Base-by-base conservation (phyloP, 2,113 vertebrate species). In the Aleadryas rufinucha region DNA sequence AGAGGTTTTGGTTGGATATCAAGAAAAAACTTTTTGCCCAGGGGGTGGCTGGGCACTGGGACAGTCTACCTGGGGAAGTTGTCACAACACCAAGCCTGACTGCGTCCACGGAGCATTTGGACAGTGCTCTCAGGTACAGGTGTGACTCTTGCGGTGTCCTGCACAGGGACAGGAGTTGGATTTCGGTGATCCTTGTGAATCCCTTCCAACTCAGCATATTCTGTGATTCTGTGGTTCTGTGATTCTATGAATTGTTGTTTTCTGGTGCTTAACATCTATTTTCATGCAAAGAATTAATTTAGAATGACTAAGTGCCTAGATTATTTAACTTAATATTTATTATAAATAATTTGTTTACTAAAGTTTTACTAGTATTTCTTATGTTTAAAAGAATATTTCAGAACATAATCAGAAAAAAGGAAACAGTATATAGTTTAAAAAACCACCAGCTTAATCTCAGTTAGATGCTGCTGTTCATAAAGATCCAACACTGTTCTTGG, bases 351-450 rank as follows among this genome's bases (percentile, higher is more conserved):
- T 96, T 96, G 91, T 97, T 95, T 97, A 93, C 65, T 76, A 54
- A 81, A 80, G 39, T 50, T 88, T 95, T 96, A 69, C 52, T 93
- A 27, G 54, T 95, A 79, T 96, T 96, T 81, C 56, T 20, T 97
- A 80, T 93, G 84, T 97, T 96, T 97, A 97, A 97, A 97, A 91
- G 30, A 93, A 95, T 97, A 96, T 96, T 98, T 92, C 79, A 95
- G 76, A 86, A 76, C 77, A 95, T 78, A 96, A 66, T 65, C 77
- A 94, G 22, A 3, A 93, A 94, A 97, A 95, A 93, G 91, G 95
- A 97, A 94, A 72, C n/a, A 90, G 65, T 77, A 89, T 54, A 63
- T 23, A 11, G 13, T 95, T 90, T 94, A 81, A 87, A 69, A 89
- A 96, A 85, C 23, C 4, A 71, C 63, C 74, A 65, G 10, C 94